Percentiles rank a stretch among this genome's conserved stretches.
phyloP scores from a whole-genome alignment of 2,113 vertebrate species.

The Noctilio leporinus region DNA sequence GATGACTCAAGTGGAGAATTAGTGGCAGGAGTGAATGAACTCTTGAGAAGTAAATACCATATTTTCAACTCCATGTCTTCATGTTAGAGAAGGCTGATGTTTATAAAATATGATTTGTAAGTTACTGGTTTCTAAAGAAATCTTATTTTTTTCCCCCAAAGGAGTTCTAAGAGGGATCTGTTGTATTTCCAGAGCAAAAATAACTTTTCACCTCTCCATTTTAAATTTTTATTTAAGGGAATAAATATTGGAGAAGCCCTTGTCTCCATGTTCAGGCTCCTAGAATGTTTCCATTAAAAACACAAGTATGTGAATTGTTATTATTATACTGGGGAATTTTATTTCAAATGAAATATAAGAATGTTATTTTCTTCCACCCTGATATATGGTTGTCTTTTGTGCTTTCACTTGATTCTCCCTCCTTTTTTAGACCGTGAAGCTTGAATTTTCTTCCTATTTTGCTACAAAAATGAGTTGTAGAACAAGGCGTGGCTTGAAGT shows the following conservation, averaged over 20 bases:
- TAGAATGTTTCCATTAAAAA: background rate
- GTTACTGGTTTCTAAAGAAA: background rate
- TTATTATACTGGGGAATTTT: background rate
- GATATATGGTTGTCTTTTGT: background rate
- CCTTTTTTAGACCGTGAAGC: conserved; percentile 4
- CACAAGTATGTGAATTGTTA: background rate
- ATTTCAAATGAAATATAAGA: conserved; percentile 3
- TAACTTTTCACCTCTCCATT: conserved; percentile 3
- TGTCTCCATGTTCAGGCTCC: background rate
- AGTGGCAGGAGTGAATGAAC: background rate
- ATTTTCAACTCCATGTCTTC: background rate
- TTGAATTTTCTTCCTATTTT: background rate
- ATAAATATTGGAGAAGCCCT: conserved; percentile 23
- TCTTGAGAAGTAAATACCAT: background rate
- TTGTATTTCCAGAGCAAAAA: conserved; percentile 43
- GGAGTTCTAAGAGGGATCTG: background rate
- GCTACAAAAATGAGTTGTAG: background rate
- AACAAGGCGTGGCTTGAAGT: conserved; percentile 42
- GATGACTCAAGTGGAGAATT: background rate
- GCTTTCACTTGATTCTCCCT: background rate
- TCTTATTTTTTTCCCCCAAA: background rate
- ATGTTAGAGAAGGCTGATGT: background rate
- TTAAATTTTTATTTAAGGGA: conserved; percentile 6
- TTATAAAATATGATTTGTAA: background rate
- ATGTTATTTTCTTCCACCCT: background rate